These are phyloP conservation scores for Eupithecia inturbata DNA, from an alignment of 2,888 invertebrate species.

Conservation along the genomic window DNA sequence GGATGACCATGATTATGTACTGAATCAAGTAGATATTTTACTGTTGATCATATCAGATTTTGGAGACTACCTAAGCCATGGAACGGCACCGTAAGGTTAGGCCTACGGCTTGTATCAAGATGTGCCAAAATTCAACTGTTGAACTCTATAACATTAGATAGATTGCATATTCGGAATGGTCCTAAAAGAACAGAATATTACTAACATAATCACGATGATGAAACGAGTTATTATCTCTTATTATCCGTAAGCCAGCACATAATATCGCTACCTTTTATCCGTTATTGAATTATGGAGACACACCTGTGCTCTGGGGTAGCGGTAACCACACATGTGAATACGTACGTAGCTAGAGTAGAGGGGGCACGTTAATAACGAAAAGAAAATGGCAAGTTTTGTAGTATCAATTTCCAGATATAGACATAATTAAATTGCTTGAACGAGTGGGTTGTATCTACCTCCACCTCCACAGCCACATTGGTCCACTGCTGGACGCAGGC, in stretches of 20 bases:
- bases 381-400: not conserved
- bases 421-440: not conserved
- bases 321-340: slow-evolving; percentile 12
- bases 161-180: not conserved
- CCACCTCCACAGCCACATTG: no score
- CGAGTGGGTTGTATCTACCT: not conserved
- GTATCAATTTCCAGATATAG: not conserved
- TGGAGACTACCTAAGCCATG: no score
- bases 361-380: not conserved
- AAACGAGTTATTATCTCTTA: slow-evolving; percentile 17
- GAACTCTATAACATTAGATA: not conserved
- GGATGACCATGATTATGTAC: not conserved
- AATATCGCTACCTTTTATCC: slow-evolving; percentile 33
- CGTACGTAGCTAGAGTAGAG: not conserved
- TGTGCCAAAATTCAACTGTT: not conserved
- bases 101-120: no score
- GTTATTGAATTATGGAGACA: slow-evolving; percentile 40
- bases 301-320: slow-evolving; percentile 32
- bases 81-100: no score
- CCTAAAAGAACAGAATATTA: not conserved
- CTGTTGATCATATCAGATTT: no score
- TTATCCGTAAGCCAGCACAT: slow-evolving; percentile 18
- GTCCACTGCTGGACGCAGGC: no score
- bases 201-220: slow-evolving; percentile 7
- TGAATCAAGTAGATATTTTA: not conserved